Conservation (phyloP, 2,113 vertebrate species). For the Cheilinus undulatus region DNA sequence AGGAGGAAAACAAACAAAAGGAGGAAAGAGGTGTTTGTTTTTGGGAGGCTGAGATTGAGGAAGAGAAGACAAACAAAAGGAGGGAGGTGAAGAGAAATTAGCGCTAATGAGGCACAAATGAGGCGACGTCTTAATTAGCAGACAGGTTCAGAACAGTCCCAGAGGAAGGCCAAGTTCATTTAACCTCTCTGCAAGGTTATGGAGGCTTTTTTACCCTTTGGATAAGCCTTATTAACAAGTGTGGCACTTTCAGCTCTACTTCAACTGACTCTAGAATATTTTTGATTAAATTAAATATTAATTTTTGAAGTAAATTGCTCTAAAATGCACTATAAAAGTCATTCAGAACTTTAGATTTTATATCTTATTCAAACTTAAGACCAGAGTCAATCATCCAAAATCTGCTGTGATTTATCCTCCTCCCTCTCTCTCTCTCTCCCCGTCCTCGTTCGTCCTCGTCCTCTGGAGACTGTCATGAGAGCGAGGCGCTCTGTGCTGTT, state of each 20-base stretch:
- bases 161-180: constrained; percentile 18
- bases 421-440: background rate
- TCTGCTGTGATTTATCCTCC: background rate
- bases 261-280: background rate
- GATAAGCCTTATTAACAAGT: too few relatives aligned
- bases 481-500: constrained; percentile 58
- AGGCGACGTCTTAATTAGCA: constrained; percentile 73
- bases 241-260: too few relatives aligned
- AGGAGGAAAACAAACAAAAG: constrained; percentile 69
- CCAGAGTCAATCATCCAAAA: background rate
- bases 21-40: constrained; percentile 32
- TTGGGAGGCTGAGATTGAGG: constrained; percentile 1
- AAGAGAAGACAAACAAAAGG: constrained; percentile 47
- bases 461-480: constrained; percentile 69
- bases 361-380: background rate
- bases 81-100: constrained; percentile 59
- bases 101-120: constrained; percentile 74
- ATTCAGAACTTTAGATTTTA: too few relatives aligned
- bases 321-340: too few relatives aligned
- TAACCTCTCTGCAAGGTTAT: background rate
- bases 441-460: constrained; percentile 35
- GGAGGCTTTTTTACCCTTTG: background rate
- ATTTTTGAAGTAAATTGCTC: too few relatives aligned
- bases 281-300: too few relatives aligned
- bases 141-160: constrained; percentile 69